These are phyloP conservation scores for Colistium nudipinnis DNA, from an alignment of 2,113 vertebrate genomes.

Conservation along the genomic window DNA sequence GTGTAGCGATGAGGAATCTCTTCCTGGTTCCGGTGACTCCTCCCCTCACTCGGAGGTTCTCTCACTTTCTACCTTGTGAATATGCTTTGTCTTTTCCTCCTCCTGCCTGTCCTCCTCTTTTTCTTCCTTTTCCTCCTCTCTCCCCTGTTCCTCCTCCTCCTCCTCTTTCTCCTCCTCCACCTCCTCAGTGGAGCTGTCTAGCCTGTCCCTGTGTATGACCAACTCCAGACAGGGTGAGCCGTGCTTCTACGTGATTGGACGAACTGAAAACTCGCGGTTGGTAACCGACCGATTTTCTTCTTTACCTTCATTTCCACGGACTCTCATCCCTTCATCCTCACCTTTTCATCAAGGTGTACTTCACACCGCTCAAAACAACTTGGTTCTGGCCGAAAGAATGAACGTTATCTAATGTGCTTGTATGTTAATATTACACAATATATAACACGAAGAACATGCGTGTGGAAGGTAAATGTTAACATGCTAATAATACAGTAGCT, in stretches of 20 bases:
- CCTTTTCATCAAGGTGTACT: neutral
- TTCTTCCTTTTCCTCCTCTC: neutral
- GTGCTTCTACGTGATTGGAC: slow-evolving; percentile 87
- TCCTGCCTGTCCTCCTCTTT: neutral
- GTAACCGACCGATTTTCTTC: slow-evolving; percentile 64
- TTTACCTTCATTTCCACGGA: slow-evolving; percentile 5
- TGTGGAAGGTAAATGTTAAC: too few species aligned
- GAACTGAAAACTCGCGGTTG: slow-evolving; percentile 85
- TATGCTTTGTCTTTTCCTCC: neutral
- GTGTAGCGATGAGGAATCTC: neutral
- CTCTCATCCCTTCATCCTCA: slow-evolving; percentile 21
- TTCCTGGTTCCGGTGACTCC: neutral
- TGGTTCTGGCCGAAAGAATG: too few species aligned
- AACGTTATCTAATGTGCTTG: too few species aligned
- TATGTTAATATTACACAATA: too few species aligned
- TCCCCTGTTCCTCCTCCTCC: slow-evolving; percentile 2
- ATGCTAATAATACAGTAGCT: too few species aligned
- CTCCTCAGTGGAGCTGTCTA: slow-evolving; percentile 85
- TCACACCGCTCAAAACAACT: too few species aligned
- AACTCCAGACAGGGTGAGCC: slow-evolving; percentile 86
- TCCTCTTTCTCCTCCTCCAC: slow-evolving; percentile 27
- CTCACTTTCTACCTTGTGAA: neutral
- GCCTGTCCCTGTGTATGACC: slow-evolving; percentile 87
- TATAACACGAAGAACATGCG: too few species aligned
- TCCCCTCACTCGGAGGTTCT: too few species aligned